These are phyloP conservation scores for Eupeodes latifasciatus DNA, from an alignment of 2,888 invertebrate genomes.

Conservation along the genomic window DNA sequence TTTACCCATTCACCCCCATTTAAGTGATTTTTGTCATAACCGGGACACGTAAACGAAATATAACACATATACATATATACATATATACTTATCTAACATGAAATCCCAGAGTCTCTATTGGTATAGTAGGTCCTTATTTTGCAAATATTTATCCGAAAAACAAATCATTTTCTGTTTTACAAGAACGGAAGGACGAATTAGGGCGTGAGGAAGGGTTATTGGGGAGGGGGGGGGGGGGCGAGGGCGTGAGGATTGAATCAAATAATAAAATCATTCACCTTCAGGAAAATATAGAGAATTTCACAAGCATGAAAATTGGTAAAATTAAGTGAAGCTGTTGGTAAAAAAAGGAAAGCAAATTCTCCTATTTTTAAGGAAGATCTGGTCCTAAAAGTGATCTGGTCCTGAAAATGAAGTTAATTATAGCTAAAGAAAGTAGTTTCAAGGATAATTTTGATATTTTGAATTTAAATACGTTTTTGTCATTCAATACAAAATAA, in stretches of 20 bases:
- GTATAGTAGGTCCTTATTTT: slow-evolving; percentile 47
- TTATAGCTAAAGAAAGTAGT: too few species aligned
- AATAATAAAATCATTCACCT: slow-evolving; percentile 64
- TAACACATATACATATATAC: too few species aligned
- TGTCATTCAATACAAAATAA: too few species aligned
- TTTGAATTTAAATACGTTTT: too few species aligned
- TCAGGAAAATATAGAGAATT: slow-evolving; percentile 6
- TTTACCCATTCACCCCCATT: slow-evolving; percentile 54
- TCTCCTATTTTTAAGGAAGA: too few species aligned
- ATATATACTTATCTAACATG: neutral
- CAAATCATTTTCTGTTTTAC: slow-evolving; percentile 70
- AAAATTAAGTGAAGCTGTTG: too few species aligned
- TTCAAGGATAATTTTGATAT: too few species aligned
- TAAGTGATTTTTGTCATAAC: slow-evolving; percentile 70
- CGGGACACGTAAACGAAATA: slow-evolving; percentile 23
- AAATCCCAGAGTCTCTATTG: slow-evolving; percentile 1
- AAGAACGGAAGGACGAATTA: neutral
- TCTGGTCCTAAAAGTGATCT: too few species aligned
- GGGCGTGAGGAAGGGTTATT: too few species aligned
- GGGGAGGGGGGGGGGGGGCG: too few species aligned
- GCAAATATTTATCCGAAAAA: slow-evolving; percentile 72
- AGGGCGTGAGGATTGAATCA: slow-evolving; percentile 17
- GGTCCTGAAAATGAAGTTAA: too few species aligned
- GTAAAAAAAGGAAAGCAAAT: too few species aligned
- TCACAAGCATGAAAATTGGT: neutral